Evolutionary conservation across 1,140 invertebrate species (phyloP).

Genomic region (Drosophila gunungcola): DNA sequence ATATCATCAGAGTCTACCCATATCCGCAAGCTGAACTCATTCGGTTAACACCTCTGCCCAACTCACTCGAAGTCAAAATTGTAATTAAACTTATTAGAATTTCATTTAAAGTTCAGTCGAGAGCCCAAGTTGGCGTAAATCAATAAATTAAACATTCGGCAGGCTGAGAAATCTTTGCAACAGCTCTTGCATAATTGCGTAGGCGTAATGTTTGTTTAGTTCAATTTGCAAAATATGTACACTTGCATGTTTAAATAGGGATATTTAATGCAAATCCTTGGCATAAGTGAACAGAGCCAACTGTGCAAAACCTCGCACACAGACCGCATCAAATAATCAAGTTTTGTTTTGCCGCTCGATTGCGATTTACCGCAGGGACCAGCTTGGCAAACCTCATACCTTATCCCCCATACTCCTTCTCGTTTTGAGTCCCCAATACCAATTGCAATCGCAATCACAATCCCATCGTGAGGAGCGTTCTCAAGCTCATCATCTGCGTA

Average conservation of each 20-base stretch:
- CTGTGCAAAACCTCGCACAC: constrained; percentile 44
- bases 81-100: constrained; percentile 53
- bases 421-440: too few relatives aligned
- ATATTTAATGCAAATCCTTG: constrained; percentile 66
- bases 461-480: not conserved
- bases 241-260: constrained; percentile 47
- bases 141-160: constrained; percentile 53
- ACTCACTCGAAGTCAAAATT: constrained; percentile 11
- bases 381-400: constrained; percentile 19
- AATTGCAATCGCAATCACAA: not conserved
- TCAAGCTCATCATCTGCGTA: constrained; percentile 33
- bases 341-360: constrained; percentile 78
- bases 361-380: constrained; percentile 68
- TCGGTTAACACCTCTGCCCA: constrained; percentile 40
- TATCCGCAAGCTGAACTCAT: constrained; percentile 31
- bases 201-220: constrained; percentile 75
- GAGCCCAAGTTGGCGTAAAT: constrained; percentile 26
- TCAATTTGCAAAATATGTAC: constrained; percentile 53
- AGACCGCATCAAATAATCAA: constrained; percentile 74
- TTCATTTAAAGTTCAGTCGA: constrained; percentile 33
- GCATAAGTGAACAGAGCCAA: constrained; percentile 34
- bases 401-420: not conserved
- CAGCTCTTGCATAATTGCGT: constrained; percentile 53
- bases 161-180: constrained; percentile 19
- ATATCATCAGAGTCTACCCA: constrained; percentile 22